Evolutionary conservation across 2,113 vertebrate species (phyloP).

Genomic region (Apeltes quadracus): DNA sequence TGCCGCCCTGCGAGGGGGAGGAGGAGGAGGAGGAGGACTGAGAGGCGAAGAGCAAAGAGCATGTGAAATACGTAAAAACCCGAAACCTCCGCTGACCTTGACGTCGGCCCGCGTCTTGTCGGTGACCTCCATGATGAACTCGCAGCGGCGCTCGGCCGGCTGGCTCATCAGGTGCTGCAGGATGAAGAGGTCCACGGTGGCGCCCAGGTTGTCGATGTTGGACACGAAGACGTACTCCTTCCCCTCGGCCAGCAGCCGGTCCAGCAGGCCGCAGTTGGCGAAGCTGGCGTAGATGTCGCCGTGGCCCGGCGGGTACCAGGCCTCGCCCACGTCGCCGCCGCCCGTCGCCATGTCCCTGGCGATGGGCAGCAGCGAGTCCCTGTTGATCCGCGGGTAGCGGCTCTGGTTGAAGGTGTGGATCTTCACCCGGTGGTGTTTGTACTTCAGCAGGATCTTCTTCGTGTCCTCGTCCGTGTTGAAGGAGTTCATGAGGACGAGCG

Average conservation of each 20-base stretch:
- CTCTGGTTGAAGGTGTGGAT: constrained; percentile 99
- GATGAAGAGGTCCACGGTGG: constrained; percentile 96
- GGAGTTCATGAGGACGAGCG: constrained; percentile 97
- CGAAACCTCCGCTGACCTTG: constrained; percentile 82
- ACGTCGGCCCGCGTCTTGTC: constrained; percentile 97
- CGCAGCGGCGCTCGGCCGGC: constrained; percentile 89
- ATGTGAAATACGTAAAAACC: background rate
- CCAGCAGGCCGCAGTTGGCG: constrained; percentile 91
- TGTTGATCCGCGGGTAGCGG: constrained; percentile 97
- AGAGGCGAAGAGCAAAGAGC: background rate
- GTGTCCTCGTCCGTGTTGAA: constrained; percentile 98
- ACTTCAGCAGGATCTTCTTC: constrained; percentile 97
- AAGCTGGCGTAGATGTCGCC: constrained; percentile 97
- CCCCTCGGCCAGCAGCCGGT: constrained; percentile 87
- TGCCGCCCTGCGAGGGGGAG: constrained; percentile 86
- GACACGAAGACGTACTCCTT: constrained; percentile 99
- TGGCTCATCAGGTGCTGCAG: constrained; percentile 94
- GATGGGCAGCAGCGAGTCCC: constrained; percentile 94
- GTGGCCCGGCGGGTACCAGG: constrained; percentile 96
- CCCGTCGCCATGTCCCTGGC: constrained; percentile 85
- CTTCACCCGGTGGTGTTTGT: constrained; percentile 91
- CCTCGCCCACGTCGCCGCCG: constrained; percentile 86
- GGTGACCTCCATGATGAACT: constrained; percentile 99
- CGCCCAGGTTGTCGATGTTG: constrained; percentile 98
- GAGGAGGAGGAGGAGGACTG: background rate